Evolutionary conservation across 1,140 invertebrate species (phyloP), one percentile per base, ranked within the genome.

Genomic region (Polypedilum vanderplanki): DNA sequence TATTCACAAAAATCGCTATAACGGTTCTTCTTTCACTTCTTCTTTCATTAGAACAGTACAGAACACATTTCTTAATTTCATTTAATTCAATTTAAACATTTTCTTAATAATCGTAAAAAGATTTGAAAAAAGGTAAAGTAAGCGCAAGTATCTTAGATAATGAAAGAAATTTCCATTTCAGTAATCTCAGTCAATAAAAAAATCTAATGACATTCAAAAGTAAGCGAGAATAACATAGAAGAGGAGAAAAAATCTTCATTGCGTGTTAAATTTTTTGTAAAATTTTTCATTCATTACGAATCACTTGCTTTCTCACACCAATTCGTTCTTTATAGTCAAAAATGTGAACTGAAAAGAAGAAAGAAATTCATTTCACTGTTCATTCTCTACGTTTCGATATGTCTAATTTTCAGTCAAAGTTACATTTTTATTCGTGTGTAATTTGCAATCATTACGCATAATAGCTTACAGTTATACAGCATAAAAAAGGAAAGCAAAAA

Each of bases 391-490:
- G 4, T 57, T 57, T 15, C 46, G 46, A 57, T 57, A 57, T 57
- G n/a, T 57, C 46, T 15, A 57, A 57, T 57, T 57, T 46, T 57
- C 8, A 46, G 41, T 15, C n/a, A 57, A 57, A 57, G 46, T 57
- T 57, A 57, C 8, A 57, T 57, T 57, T 57, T 15, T n/a, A 57
- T 57, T 57, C 46, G 46, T 57, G 46, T 57, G 12, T 57, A 57
- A 57, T 57, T 57, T 57, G 46, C 46, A 57, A 57, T 57, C 46
- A 57, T 57, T 57, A 57, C 46, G 46, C 46, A 57, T 57, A 57
- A 57, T 57, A 15, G 10, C 46, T 12, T 15, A 57, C 46, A 57
- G 46, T 57, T 57, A 57, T 57, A n/a, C 46, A 57, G 12, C 12
- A 15, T 3, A 46, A 15, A 46, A 10, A 46, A 46, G 41, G n/a